Evolutionary conservation across 2,797 vertebrate species (phyloP).

Genomic region (Orientallactaga sibirica): DNA sequence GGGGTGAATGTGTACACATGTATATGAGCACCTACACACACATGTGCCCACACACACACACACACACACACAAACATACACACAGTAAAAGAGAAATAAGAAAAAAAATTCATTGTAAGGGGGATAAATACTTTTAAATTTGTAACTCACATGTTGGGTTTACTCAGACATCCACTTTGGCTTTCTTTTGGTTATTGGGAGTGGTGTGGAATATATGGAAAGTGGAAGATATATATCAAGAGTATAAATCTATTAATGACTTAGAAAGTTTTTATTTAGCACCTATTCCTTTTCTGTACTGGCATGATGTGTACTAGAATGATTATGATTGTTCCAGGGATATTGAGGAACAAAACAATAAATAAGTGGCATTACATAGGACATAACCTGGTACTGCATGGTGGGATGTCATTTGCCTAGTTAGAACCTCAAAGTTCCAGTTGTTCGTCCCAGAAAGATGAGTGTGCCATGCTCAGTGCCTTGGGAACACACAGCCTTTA

Average conservation of each 20-base stretch:
- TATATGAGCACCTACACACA: too few species aligned
- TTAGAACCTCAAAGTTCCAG: neutral
- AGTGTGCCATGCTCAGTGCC: neutral
- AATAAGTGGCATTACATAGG: neutral
- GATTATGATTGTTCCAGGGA: neutral
- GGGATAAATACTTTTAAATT: neutral
- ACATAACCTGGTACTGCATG: neutral
- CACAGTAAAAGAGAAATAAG: too few species aligned
- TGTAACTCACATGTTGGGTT: neutral
- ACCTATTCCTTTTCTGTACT: neutral
- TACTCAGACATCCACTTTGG: neutral
- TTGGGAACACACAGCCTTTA: neutral
- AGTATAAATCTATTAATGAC: neutral
- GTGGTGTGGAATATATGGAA: neutral
- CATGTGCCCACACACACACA: too few species aligned
- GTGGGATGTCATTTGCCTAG: neutral
- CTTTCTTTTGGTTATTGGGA: neutral
- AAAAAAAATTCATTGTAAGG: too few species aligned
- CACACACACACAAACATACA: too few species aligned
- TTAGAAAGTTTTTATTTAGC: neutral
- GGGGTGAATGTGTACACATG: too few species aligned
- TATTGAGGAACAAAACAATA: neutral
- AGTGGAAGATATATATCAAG: neutral
- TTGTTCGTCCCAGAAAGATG: neutral
- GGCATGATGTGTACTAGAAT: neutral